Evolutionary conservation across 1,140 invertebrate genomes (phyloP), one percentile per base, ranked within the genome.

Genomic region (Maconellicoccus hirsutus): DNA sequence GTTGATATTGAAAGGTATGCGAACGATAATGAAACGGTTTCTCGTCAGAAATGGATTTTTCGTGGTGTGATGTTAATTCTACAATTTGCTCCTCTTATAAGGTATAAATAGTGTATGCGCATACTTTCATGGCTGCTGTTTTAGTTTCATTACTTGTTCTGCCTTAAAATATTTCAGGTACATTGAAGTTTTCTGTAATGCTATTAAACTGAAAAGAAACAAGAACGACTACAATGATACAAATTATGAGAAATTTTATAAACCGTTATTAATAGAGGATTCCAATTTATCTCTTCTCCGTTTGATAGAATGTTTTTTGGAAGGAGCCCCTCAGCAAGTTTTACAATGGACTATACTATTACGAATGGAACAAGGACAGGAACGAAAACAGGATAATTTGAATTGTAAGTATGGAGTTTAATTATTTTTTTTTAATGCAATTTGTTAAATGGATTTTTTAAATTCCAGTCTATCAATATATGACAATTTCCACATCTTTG

Each of bases 301-400:
- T 75, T 86, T 95, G 69, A 88, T 95, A 78, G 93, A 96, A 80
- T 91, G 89, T 77, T 95, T 94, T 78, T 83, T 95, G 72, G 93
- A 96, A 82, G 86, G 91, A 16, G 92, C 91, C 0, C 92, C 92
- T 1, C 92, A 94, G 78, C 87, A 93, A 75, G 87, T 93, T 33
- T 79, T 94, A 71, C 92, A 94, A 79, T 81, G 92, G 26, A 87
- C 85, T 75, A 87, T 87, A 73, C 83, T 85, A 75, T 79, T 85
- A 77, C 81, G 72, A 78, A 25, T 66, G 61, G 25, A 66, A 25
- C 61, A n/a, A n/a, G n/a, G n/a, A n/a, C n/a, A n/a, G n/a, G n/a
- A n/a, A n/a, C n/a, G n/a, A n/a, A n/a, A n/a, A n/a, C n/a, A 23
- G 61, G 2, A 16, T 16, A 66, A 66, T 25, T 22, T 66, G 25